These are phyloP conservation scores for Caenorhabditis macrosperma DNA, from an alignment of 2,888 invertebrate species.

Conservation along the genomic window DNA sequence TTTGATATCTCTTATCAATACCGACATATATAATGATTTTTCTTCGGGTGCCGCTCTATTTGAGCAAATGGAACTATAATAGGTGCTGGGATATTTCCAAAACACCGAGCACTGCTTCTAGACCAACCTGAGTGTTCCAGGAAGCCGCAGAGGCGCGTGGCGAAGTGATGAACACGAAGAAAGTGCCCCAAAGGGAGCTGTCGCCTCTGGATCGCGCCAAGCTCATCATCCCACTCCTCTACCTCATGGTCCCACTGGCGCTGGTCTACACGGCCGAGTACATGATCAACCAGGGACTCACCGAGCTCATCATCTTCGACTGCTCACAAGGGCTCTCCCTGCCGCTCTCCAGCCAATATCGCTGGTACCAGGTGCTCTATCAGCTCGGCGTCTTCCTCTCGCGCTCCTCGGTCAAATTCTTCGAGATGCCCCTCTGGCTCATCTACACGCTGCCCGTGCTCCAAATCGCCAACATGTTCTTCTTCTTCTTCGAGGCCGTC, in stretches of 20 bases:
- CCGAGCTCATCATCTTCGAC: conserved; percentile 74
- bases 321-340: conserved; percentile 73
- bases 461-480: conserved; percentile 85
- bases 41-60: no score
- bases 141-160: conserved; percentile 34
- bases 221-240: conserved; percentile 82
- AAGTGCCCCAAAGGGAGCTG: conserved; percentile 52
- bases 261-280: conserved; percentile 90
- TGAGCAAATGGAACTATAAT: no score
- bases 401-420: conserved; percentile 87
- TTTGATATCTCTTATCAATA: no score
- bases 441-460: conserved; percentile 79
- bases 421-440: conserved; percentile 83
- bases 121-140: conserved; percentile 6
- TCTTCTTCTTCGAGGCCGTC: conserved; percentile 85
- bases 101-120: neutral
- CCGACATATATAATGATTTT: no score
- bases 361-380: conserved; percentile 83
- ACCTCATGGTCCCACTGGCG: conserved; percentile 87
- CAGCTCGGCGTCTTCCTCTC: conserved; percentile 90
- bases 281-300: conserved; percentile 78
- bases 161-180: conserved; percentile 31
- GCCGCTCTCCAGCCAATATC: conserved; percentile 67
- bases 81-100: no score
- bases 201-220: conserved; percentile 15